Evolutionary conservation across 2,797 vertebrate species (phyloP).

Genomic region (Cuculus canorus): DNA sequence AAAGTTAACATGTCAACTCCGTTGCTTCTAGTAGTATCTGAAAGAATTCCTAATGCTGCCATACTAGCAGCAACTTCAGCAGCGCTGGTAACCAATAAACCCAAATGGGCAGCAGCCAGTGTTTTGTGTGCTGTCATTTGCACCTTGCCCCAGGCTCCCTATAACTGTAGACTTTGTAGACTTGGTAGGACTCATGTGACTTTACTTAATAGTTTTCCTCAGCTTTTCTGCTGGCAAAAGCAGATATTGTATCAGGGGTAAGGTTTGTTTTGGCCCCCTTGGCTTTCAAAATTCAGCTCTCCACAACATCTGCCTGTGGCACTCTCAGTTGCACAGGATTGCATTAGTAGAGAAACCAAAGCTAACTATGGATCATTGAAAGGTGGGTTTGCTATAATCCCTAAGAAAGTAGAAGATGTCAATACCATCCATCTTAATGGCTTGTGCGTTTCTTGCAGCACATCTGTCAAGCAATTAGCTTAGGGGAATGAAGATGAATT

Average conservation of each 20-base stretch:
- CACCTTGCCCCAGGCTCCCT: background rate
- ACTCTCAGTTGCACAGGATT: background rate
- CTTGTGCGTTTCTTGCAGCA: background rate
- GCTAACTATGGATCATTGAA: background rate
- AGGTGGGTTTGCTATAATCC: background rate
- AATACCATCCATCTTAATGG: slow-evolving; percentile 34
- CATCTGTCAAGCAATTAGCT: slow-evolving; percentile 1
- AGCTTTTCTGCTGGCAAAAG: slow-evolving; percentile 32
- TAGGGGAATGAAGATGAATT: background rate
- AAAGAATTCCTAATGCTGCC: background rate
- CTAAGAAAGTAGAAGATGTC: slow-evolving; percentile 24
- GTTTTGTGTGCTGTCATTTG: background rate
- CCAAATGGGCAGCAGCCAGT: background rate
- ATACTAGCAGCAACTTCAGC: background rate
- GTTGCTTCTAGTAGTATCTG: background rate
- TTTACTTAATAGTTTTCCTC: background rate
- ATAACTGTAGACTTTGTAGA: background rate
- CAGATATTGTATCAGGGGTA: background rate
- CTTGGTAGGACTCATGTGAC: slow-evolving; percentile 19
- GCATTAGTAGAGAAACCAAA: background rate
- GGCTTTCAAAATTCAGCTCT: slow-evolving; percentile 6
- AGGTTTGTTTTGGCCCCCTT: background rate
- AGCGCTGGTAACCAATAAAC: background rate
- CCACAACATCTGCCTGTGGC: slow-evolving; percentile 17
- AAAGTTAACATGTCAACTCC: background rate